Base-by-base conservation (phyloP, 2,113 vertebrate species). In the Forbesichthys agassizii region DNA sequence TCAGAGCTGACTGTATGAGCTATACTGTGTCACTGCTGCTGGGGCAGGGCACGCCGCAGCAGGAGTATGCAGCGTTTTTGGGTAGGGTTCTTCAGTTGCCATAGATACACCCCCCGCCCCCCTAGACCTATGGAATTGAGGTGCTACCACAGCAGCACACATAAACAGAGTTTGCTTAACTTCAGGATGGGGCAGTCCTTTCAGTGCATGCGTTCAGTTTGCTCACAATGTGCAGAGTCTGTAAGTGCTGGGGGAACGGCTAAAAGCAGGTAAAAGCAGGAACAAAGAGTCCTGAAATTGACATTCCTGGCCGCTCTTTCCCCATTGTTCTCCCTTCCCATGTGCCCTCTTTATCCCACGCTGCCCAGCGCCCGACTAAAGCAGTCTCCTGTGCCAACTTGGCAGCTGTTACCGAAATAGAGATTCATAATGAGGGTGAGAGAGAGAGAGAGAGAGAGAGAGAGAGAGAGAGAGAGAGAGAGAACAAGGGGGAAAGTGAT, bases 301-400 rank as follows among this genome's bases (percentile, higher is more conserved):
- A 33, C 58, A 49, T 64, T 76, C 47, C 54, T 54, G 11, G 3
- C 12, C 9, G n/a, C 46, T 42, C 5, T 69, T 46, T 20, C 33
- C 16, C 51, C 20, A n/a, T 48, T 66, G 54, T 20, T 49, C 47
- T 16, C 51, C 16, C 27, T 53, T 49, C 66, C 27, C 68, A 36
- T 14, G 49, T 20, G 18, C 42, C 33, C 67, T 72, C 11, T 79
- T 67, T 69, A 89, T 91, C 88, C 88, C 88, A 90, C 83, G 76
- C 87, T 86, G 78, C 78, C 74, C 48, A 59, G 16, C 48, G 0
- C 60, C 12, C 33, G 68, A 80, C 74, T 16, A 73, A 74, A 82
- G 74, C 68, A 49, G n/a, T 42, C 13, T 20, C 16, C 5, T 27
- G 61, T 79, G 87, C 86, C 84, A 82, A 83, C 46, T 48, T 77